A percentile compares a stretch with the other conserved stretches of the same genome.
phyloP scores from a whole-genome alignment of 2,797 vertebrate genomes.

The Carapus acus region DNA sequence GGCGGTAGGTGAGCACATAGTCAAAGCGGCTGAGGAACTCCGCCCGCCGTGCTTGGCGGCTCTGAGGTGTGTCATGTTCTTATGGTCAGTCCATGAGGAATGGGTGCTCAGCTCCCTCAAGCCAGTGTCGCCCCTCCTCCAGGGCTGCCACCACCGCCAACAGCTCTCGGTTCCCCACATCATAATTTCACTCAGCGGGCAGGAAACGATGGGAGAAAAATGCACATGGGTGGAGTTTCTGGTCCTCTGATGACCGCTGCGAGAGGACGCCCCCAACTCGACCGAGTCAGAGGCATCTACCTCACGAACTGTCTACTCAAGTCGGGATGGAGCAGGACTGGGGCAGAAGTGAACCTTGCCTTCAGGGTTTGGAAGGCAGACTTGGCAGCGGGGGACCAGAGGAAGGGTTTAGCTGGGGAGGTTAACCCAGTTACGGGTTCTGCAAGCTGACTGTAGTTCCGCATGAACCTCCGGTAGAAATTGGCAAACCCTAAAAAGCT shows the following conservation, averaged over 20 bases:
- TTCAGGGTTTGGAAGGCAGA: not conserved
- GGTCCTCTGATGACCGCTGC: not conserved
- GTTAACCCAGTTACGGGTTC: not conserved
- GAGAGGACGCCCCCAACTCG: too few relatives aligned
- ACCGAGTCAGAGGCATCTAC: not conserved
- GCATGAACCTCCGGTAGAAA: not conserved
- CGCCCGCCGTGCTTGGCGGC: not conserved
- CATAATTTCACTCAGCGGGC: not conserved
- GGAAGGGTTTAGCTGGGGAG: not conserved
- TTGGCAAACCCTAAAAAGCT: not conserved
- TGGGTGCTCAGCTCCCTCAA: not conserved
- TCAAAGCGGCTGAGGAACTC: not conserved
- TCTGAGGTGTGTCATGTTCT: not conserved
- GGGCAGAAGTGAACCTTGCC: not conserved
- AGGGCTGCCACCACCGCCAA: not conserved
- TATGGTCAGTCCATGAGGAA: not conserved
- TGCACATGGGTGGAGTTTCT: too few relatives aligned
- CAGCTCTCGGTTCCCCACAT: not conserved
- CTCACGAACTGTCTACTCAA: not conserved
- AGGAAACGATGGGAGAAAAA: too few relatives aligned
- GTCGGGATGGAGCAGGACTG: not conserved
- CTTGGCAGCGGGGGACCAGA: not conserved
- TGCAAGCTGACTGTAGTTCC: not conserved
- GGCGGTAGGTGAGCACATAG: not conserved
- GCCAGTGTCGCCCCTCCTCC: not conserved